Evolutionary conservation across 2,113 vertebrate species (phyloP).

Genomic region (Onychostruthus taczanowskii): DNA sequence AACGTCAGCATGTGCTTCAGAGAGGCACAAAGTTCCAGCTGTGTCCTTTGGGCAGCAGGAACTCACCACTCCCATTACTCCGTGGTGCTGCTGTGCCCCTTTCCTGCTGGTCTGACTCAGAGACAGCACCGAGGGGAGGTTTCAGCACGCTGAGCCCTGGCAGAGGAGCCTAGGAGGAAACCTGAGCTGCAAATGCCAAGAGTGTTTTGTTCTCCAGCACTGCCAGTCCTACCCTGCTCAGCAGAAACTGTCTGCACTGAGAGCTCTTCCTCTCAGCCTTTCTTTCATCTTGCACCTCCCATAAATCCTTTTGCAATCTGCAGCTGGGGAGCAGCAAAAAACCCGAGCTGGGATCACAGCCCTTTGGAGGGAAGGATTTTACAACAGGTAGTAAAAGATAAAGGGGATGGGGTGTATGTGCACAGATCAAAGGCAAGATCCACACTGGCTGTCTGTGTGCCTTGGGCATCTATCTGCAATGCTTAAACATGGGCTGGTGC

Average conservation of each 20-base stretch:
- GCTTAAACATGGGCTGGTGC: not conserved
- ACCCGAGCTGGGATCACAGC: not conserved
- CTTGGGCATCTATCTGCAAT: not conserved
- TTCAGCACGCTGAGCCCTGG: rapidly evolving
- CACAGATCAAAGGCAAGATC: not conserved
- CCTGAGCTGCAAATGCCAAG: not conserved
- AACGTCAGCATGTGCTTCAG: not conserved
- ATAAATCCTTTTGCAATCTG: not conserved
- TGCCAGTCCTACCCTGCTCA: not conserved
- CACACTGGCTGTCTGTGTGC: rapidly evolving
- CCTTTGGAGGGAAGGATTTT: not conserved
- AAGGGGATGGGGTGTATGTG: not conserved
- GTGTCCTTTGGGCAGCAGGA: not conserved
- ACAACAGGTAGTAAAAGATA: not conserved
- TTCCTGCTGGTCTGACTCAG: not conserved
- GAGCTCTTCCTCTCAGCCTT: not conserved
- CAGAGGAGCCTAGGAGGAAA: not conserved
- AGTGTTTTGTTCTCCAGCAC: not conserved
- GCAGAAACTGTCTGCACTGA: not conserved
- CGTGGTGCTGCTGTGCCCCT: not conserved
- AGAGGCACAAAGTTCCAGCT: not conserved
- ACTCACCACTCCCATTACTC: not conserved
- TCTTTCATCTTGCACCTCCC: not conserved
- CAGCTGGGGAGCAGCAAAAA: not conserved
- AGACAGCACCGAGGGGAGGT: rapidly evolving